Base-by-base conservation (phyloP, 2,113 vertebrate genomes). In the Microtus pennsylvanicus region DNA sequence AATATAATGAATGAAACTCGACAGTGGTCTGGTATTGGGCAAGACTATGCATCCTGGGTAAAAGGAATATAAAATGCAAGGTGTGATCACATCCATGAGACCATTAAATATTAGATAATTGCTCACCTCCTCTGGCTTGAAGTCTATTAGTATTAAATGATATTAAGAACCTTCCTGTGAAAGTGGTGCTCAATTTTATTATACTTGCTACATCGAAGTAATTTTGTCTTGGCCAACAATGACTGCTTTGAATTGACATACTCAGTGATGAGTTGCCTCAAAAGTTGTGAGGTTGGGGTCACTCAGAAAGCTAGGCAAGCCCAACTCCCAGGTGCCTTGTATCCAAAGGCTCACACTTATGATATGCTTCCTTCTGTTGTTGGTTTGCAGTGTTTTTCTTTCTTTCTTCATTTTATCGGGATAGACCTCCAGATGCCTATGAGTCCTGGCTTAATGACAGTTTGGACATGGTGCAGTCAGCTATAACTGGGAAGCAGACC, bases 351-450 rank as follows among this genome's bases (percentile, higher is more conserved):
- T 7, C 42, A 14, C 26, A 13, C 58, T 69, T 77, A 21, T 45
- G 22, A n/a, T 35, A 26, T 5, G 21, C 35, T 19, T 1, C 3
- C 21, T n/a, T 63, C 3, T 55, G 13, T 1, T 6, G 7, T 22
- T 61, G 8, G 12, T 33, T 87, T 11, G 0, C 65, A 52, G 28
- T 70, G 21, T 22, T 89, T 1, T 72, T 24, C 45, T 61, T 63
- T 8, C 2, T 47, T 30, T 87, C 61, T n/a, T 12, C 13, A 47
- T n/a, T 76, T 33, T 24, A 63, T n/a, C 1, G 52, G 38, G 47
- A 50, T 2, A 58, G 26, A n/a, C 16, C 10, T 86, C 19, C 47
- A 80, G 45, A 4, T 83, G 33, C 55, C 63, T 55, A 3, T 72
- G 16, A 93, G 7, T 28, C 9, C 38, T 61, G 13, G 21, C n/a